Evolutionary conservation across 2,113 vertebrate species (phyloP), one percentile per base, ranked within the genome.

Genomic region (Macquaria ambigua): DNA sequence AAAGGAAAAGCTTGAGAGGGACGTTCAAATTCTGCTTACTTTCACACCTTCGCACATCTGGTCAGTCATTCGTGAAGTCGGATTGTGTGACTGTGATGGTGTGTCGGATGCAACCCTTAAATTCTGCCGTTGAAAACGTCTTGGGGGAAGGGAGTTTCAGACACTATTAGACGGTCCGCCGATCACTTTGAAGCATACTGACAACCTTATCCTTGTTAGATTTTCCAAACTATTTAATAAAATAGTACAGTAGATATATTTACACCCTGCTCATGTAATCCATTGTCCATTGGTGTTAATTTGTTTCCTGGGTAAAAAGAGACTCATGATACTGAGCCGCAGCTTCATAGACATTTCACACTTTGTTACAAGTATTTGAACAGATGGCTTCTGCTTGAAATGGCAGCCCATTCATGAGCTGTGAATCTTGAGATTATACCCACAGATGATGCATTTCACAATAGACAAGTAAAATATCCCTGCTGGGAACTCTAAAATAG

Each of bases 371-470:
- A 41, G 15, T n/a, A 14, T 63, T 70, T 77, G 37, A 77, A 74
- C 55, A 74, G 64, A 85, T 67, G 43, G 50, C 18, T 66, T 55
- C 28, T 84, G 58, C 72, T 73, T 68, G 50, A 77, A 77, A 58
- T 25, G 21, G 21, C 43, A 23, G 46, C 6, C 23, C 66, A 43
- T 39, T 70, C 62, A 68, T 14, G 5, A 46, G 20, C 68, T 9
- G 28, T 39, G 68, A 67, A 62, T 74, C 34, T n/a, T 12, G 21
- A 80, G 66, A 74, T 77, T 78, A 48, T 63, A 80, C 59, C 31
- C 41, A 61, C 56, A 37, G 56, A 6, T 62, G 62, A 70, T 81
- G 67, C 34, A 61, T 79, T 83, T 83, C 58, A 70, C 73, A 58
- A n/a, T 21, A 31, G n/a, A 31, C n/a, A 21, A 41, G 70, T 63